These are phyloP conservation scores for Glomeris maerens DNA, from an alignment of 1,140 invertebrate species.

Conservation along the genomic window DNA sequence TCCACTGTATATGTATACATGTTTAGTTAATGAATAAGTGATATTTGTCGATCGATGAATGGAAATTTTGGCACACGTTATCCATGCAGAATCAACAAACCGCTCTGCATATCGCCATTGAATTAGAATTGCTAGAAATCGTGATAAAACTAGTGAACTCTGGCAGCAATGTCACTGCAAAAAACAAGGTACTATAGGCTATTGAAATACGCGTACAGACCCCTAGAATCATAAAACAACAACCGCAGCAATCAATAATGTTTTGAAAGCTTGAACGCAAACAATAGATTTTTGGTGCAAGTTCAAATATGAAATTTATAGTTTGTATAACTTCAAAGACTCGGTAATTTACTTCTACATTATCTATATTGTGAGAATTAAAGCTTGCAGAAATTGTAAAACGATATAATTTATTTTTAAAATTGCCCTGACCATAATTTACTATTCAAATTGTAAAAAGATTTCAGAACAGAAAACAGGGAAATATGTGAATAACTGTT, in stretches of 20 bases:
- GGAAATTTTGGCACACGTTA: too few relatives aligned
- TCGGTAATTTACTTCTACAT: neutral
- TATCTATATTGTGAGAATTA: neutral
- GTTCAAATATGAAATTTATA: neutral
- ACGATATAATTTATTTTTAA: too few relatives aligned
- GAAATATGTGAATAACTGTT: too few relatives aligned
- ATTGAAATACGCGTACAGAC: neutral
- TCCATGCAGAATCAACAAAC: conserved; percentile 30
- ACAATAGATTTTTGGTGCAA: too few relatives aligned
- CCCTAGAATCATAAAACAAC: neutral
- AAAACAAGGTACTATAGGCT: conserved; percentile 29
- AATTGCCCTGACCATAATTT: too few relatives aligned
- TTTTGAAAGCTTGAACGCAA: too few relatives aligned
- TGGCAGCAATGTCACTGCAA: conserved; percentile 27
- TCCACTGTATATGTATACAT: too few relatives aligned
- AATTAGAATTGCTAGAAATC: conserved; percentile 28
- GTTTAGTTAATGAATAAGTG: too few relatives aligned
- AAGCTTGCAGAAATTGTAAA: too few relatives aligned
- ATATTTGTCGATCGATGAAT: too few relatives aligned
- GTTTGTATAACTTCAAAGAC: conserved; percentile 7
- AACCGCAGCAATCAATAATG: neutral
- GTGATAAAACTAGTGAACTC: conserved; percentile 28
- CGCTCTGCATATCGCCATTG: conserved; percentile 30
- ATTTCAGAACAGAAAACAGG: too few relatives aligned
- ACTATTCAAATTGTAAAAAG: too few relatives aligned